Evolutionary conservation across 1,140 invertebrate genomes (phyloP).

Genomic region (Lethrus apterus): DNA sequence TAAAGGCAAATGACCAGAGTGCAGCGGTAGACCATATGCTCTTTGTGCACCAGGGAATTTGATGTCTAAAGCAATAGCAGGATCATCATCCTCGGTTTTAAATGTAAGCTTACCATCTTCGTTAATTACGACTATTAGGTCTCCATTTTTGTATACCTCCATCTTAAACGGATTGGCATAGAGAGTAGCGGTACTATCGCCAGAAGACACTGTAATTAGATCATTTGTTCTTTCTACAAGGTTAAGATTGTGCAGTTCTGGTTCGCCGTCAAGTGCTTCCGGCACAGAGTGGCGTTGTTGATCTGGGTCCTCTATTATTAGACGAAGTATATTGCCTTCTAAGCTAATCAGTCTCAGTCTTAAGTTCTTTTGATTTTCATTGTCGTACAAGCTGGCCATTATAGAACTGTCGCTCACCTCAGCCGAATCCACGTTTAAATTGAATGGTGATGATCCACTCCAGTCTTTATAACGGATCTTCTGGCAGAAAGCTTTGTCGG

Average conservation of each 20-base stretch:
- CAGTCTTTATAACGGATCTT: no score
- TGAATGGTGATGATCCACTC: no score
- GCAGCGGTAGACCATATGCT: conserved; percentile 93
- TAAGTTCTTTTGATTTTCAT: no score
- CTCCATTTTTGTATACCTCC: background rate
- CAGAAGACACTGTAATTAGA: background rate
- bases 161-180: conserved; percentile 1
- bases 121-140: conserved; percentile 49
- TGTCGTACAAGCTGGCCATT: no score
- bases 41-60: conserved; percentile 83
- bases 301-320: conserved; percentile 21
- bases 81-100: conserved; percentile 1
- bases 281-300: conserved; percentile 20
- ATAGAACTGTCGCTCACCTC: no score
- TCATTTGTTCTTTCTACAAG: background rate
- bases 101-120: conserved; percentile 83
- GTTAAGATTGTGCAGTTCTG: background rate
- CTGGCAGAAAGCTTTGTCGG: no score
- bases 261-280: conserved; percentile 18
- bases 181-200: background rate
- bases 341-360: conserved; percentile 12
- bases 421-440: no score
- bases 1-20: conserved; percentile 83
- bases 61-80: conserved; percentile 85
- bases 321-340: conserved; percentile 13